A percentile compares a stretch with the other conserved stretches of the same genome.
Evolutionary conservation across 2,888 invertebrate species (phyloP).

Genomic region (Uloborus plumipes): DNA sequence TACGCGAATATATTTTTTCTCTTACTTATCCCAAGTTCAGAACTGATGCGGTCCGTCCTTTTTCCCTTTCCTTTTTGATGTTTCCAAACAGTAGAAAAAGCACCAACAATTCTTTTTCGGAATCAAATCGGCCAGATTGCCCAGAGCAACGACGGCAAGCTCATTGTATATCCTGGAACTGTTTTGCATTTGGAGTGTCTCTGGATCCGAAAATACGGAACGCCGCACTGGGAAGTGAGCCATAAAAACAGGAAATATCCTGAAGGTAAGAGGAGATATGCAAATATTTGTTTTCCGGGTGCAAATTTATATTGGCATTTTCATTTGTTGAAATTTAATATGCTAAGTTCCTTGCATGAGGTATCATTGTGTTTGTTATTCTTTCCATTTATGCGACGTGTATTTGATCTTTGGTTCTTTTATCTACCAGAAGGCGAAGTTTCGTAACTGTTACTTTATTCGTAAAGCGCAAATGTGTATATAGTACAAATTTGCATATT

Average conservation of each 20-base stretch:
- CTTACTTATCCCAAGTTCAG: background rate
- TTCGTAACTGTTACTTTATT: too few species aligned
- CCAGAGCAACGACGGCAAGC: constrained; percentile 86
- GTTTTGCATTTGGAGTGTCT: constrained; percentile 89
- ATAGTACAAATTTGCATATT: too few species aligned
- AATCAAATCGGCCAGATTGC: constrained; percentile 87
- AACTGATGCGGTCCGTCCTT: constrained; percentile 14
- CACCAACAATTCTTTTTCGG: constrained; percentile 86
- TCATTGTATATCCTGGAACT: constrained; percentile 88
- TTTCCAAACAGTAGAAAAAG: constrained; percentile 80
- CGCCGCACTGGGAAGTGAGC: constrained; percentile 82
- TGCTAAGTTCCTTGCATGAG: too few species aligned
- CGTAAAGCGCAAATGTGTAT: too few species aligned
- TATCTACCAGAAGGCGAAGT: too few species aligned
- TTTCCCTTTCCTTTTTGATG: constrained; percentile 12
- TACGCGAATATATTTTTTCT: background rate
- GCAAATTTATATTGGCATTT: too few species aligned
- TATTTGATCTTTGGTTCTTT: too few species aligned
- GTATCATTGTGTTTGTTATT: too few species aligned
- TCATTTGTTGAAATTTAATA: too few species aligned
- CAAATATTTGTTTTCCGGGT: background rate
- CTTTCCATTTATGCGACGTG: too few species aligned
- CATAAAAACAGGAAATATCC: constrained; percentile 76
- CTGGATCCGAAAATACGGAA: constrained; percentile 87
- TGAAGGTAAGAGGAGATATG: constrained; percentile 73